Percentiles rank a stretch among this genome's conserved stretches.
Conservation (phyloP, 2,888 invertebrate species). For the Meiosimyza platycephala region DNA sequence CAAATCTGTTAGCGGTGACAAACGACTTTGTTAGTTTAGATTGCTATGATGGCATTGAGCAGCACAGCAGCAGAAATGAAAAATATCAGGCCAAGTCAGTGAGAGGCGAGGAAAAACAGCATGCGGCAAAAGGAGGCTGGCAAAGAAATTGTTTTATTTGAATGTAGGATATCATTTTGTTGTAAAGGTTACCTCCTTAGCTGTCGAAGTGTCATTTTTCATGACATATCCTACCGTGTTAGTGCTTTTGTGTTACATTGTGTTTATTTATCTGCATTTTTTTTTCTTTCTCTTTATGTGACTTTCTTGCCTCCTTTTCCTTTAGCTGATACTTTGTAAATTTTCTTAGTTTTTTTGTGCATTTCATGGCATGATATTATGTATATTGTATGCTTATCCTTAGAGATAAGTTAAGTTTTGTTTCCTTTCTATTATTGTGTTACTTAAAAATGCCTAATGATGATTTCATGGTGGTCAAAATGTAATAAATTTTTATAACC, state of each 20-base stretch:
- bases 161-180: neutral
- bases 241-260: conserved; percentile 34
- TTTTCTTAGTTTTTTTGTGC: neutral
- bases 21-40: conserved; percentile 57
- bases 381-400: neutral
- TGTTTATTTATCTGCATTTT: neutral
- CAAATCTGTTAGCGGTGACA: conserved; percentile 67
- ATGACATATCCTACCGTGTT: conserved; percentile 50
- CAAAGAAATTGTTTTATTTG: conserved; percentile 17
- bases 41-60: neutral
- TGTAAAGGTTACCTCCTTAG: conserved; percentile 18
- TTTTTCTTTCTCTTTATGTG: neutral
- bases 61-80: conserved; percentile 2
- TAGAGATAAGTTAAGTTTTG: no score
- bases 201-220: conserved; percentile 50
- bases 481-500: conserved; percentile 61
- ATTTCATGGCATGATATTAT: neutral
- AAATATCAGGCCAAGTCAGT: no score
- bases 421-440: conserved; percentile 11
- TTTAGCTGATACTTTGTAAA: neutral
- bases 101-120: no score
- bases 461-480: conserved; percentile 67
- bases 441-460: conserved; percentile 54
- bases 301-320: neutral
- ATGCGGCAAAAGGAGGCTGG: neutral